phyloP scores from a whole-genome alignment of 2,888 invertebrate species.

The Harpalus rufipes region DNA sequence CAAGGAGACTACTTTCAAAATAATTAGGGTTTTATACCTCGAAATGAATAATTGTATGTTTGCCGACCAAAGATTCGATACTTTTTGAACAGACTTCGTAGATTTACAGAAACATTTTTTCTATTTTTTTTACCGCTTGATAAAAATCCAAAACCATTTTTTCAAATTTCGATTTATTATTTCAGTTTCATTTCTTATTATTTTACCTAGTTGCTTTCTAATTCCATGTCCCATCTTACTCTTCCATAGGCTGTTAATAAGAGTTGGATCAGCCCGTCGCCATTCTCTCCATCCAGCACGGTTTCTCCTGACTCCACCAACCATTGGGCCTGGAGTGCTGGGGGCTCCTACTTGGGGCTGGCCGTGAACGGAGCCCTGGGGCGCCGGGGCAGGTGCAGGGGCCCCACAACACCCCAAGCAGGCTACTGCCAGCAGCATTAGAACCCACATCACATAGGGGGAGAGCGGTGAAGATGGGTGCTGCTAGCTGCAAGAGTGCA shows the following conservation, averaged over 20 bases:
- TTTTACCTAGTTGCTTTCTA: constrained; percentile 81
- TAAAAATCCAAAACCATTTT: no score
- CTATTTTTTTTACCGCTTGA: no score
- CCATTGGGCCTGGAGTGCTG: constrained; percentile 79
- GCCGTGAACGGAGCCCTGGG: constrained; percentile 80
- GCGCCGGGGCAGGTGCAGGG: constrained; percentile 76
- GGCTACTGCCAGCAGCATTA: constrained; percentile 5
- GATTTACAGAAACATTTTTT: no score
- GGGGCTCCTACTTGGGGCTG: constrained; percentile 77
- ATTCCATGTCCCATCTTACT: constrained; percentile 87
- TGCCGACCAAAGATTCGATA: no score
- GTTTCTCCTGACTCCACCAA: constrained; percentile 81
- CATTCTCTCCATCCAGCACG: constrained; percentile 83
- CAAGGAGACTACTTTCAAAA: no score
- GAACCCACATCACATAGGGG: background rate
- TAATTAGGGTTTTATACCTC: no score
- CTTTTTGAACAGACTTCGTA: no score
- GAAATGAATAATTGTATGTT: no score
- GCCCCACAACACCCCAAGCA: background rate
- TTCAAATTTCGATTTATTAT: no score
- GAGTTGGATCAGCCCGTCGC: constrained; percentile 85
- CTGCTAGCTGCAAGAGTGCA: background rate
- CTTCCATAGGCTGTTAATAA: constrained; percentile 86
- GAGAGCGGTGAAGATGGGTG: background rate
- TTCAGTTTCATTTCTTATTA: no score